Evolutionary conservation across 2,113 vertebrate genomes (phyloP).

Genomic region (Riparia riparia): DNA sequence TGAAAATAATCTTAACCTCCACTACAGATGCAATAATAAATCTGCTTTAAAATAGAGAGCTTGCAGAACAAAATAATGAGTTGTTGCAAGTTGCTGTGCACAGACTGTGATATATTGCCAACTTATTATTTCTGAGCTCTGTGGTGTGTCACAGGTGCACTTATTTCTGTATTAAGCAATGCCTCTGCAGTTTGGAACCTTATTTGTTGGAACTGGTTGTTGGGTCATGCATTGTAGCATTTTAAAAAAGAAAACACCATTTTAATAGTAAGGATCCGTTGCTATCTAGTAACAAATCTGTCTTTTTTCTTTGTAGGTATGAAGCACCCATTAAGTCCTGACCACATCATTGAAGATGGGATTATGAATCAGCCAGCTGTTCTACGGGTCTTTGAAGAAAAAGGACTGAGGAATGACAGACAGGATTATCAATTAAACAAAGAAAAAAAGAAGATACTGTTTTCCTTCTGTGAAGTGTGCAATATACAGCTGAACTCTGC

Average conservation of each 20-base stretch:
- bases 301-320: conserved; percentile 76
- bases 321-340: conserved; percentile 85
- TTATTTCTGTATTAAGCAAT: neutral
- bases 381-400: conserved; percentile 80
- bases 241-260: neutral
- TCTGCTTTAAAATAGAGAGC: neutral
- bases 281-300: neutral
- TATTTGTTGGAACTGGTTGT: neutral
- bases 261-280: neutral
- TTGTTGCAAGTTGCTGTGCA: neutral
- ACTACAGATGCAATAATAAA: neutral
- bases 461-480: conserved; percentile 93
- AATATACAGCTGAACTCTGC: conserved; percentile 95
- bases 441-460: conserved; percentile 88
- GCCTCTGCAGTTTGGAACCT: neutral
- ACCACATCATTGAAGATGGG: conserved; percentile 82
- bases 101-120: neutral
- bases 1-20: conserved; percentile 5
- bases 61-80: neutral
- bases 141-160: neutral
- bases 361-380: conserved; percentile 83
- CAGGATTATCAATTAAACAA: conserved; percentile 76
- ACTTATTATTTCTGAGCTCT: neutral
- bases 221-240: neutral
- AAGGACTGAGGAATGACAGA: conserved; percentile 75